Conservation (phyloP, 2,113 vertebrate species). For the Dicaeum eximium region DNA sequence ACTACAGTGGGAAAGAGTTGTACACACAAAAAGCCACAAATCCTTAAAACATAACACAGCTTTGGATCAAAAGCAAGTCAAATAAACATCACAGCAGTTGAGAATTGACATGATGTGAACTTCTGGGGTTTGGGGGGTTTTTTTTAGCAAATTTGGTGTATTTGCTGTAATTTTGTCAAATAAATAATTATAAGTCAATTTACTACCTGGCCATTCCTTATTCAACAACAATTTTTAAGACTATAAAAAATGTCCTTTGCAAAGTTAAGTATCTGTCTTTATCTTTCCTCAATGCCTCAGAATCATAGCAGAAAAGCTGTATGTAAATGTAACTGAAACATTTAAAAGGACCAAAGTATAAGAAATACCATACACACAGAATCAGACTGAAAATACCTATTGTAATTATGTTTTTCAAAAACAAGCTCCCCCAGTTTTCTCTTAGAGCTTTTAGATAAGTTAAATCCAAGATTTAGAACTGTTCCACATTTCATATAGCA, state of each 20-base stretch:
- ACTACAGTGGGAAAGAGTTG: not conserved
- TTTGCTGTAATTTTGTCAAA: not conserved
- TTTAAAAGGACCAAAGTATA: not conserved
- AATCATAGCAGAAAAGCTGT: not conserved
- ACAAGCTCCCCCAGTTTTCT: not conserved
- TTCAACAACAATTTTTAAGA: not conserved
- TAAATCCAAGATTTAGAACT: not conserved
- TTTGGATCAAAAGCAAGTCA: not conserved
- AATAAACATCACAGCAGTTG: not conserved
- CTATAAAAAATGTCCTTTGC: not conserved
- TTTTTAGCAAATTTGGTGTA: not conserved
- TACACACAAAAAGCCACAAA: not conserved
- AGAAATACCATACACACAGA: not conserved
- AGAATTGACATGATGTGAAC: not conserved
- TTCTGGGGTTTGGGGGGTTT: not conserved
- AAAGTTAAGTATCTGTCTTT: not conserved
- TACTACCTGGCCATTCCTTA: not conserved
- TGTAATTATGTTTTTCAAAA: not conserved
- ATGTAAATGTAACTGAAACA: not conserved
- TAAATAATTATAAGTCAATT: not conserved
- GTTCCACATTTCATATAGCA: not conserved
- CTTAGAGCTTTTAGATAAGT: not conserved
- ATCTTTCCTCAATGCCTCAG: not conserved
- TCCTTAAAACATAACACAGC: not conserved
- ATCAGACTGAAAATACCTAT: not conserved